Conservation (phyloP, 2,888 invertebrate genomes). For the Bimastos eiseni region DNA sequence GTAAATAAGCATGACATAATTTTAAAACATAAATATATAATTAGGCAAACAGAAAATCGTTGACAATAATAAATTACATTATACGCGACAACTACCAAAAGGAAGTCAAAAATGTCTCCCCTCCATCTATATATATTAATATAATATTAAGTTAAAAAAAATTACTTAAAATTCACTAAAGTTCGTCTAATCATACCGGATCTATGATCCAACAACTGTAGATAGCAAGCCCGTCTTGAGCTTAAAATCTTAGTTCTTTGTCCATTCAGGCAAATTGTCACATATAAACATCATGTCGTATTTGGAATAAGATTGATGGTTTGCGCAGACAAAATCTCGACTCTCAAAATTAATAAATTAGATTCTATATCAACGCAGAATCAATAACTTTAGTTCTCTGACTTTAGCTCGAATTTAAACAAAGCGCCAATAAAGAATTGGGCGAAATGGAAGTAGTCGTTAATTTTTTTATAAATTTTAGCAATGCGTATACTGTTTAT, state of each 20-base stretch:
- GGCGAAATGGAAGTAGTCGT: neutral
- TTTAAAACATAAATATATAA: too few relatives aligned
- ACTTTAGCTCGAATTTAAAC: conserved; percentile 21
- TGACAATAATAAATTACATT: neutral
- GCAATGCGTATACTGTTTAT: neutral
- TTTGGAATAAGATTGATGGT: neutral
- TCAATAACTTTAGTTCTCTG: conserved; percentile 20
- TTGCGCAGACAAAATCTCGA: neutral
- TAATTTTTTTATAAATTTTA: neutral
- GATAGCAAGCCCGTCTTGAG: neutral
- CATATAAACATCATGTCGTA: neutral
- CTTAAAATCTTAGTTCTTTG: neutral
- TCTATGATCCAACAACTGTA: neutral
- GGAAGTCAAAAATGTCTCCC: neutral
- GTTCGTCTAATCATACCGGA: neutral
- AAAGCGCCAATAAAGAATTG: conserved; percentile 3
- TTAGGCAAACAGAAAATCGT: neutral
- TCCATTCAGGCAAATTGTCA: neutral
- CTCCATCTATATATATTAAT: neutral
- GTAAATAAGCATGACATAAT: neutral
- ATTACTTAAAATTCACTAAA: neutral
- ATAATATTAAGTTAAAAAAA: neutral
- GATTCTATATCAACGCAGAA: neutral
- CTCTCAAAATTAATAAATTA: neutral
- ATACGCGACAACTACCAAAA: neutral